Evolutionary conservation across 30 jellyfish, hydroid and myxozoan species (phyloP).

Genomic region (Hydractinia symbiolongicarpus): DNA sequence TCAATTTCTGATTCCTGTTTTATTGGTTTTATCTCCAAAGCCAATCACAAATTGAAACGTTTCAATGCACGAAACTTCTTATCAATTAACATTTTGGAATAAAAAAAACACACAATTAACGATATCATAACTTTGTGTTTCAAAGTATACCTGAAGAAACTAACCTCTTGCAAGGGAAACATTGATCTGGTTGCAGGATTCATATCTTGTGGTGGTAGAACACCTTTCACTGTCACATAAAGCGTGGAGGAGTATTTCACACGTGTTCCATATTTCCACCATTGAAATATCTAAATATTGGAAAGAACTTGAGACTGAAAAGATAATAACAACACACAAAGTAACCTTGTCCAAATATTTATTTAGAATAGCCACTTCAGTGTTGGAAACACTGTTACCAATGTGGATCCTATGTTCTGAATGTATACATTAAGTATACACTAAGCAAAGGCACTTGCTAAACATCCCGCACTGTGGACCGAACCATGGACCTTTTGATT

Average conservation of each 20-base stretch:
- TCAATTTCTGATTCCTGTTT: neutral
- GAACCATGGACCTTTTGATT: too few relatives aligned
- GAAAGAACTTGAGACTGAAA: too few relatives aligned
- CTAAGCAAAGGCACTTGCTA: too few relatives aligned
- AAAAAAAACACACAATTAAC: neutral
- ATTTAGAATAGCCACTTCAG: too few relatives aligned
- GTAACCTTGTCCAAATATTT: too few relatives aligned
- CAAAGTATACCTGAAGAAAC: neutral
- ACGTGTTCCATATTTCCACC: constrained; percentile 81
- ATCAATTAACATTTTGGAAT: neutral
- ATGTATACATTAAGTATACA: too few relatives aligned
- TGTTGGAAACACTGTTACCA: too few relatives aligned
- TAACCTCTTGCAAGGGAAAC: constrained; percentile 82
- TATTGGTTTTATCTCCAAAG: neutral
- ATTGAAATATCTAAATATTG: constrained; percentile 42
- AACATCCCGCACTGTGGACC: too few relatives aligned
- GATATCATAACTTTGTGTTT: neutral
- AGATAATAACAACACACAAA: too few relatives aligned
- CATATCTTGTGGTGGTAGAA: constrained; percentile 60
- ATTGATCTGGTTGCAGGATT: constrained; percentile 76
- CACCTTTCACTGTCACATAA: constrained; percentile 78
- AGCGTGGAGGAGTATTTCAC: constrained; percentile 74
- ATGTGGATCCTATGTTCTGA: too few relatives aligned
- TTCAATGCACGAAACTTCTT: neutral
- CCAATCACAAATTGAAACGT: neutral